Conservation (phyloP, 2,113 vertebrate genomes). For the Piprites chloris region DNA sequence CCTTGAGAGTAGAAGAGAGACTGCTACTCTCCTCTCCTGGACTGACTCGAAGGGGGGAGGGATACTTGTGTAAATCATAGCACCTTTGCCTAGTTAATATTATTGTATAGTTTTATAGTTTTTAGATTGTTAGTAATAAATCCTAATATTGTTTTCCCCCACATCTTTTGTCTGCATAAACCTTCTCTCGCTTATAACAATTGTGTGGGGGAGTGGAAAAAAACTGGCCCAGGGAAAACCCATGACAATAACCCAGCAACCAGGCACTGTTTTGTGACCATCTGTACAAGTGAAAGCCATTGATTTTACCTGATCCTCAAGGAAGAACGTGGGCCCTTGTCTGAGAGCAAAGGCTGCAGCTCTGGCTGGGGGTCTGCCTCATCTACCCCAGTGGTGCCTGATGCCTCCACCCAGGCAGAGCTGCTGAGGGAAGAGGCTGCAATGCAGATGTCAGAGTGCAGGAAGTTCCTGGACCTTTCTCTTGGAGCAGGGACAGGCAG, state of each 20-base stretch:
- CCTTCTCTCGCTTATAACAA: no score
- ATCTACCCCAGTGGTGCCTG: background rate
- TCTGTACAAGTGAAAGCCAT: background rate
- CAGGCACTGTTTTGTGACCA: background rate
- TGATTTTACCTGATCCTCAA: background rate
- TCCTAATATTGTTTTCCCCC: no score
- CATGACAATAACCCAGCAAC: background rate
- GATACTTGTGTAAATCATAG: no score
- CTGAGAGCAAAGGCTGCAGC: background rate
- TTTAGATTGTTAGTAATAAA: no score
- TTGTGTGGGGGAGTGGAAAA: no score
- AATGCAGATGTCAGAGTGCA: background rate
- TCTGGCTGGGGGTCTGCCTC: background rate
- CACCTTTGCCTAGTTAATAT: no score
- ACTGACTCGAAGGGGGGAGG: no score
- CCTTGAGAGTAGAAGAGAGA: no score
- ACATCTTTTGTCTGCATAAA: no score
- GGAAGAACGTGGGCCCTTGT: background rate
- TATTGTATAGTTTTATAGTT: no score
- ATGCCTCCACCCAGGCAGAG: background rate
- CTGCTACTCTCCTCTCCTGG: no score
- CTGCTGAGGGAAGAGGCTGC: background rate
- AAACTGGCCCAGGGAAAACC: no score
- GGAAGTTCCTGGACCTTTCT: background rate
- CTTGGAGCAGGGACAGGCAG: background rate